A percentile compares a stretch with the other conserved stretches of the same genome.
Evolutionary conservation across 2,888 invertebrate species (phyloP).

Genomic region (Laothoe populi): DNA sequence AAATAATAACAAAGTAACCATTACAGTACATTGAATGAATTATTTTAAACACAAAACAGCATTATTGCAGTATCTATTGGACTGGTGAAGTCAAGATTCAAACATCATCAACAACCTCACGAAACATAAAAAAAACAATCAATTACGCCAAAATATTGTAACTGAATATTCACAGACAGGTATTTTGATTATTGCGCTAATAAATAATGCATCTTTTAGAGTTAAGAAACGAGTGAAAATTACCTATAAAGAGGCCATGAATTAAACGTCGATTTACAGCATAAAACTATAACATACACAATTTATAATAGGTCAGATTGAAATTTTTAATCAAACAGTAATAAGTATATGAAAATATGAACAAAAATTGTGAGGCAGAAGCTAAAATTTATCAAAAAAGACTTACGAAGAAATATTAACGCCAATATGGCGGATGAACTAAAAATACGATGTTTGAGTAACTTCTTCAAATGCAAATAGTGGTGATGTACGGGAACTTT

Average conservation of each 20-base stretch:
- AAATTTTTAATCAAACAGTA: constrained; percentile 7
- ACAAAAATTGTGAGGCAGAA: constrained; percentile 66
- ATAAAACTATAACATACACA: constrained; percentile 65
- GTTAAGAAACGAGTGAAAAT: constrained; percentile 48
- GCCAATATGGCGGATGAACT: constrained; percentile 89
- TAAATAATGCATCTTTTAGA: not conserved
- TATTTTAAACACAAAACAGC: not conserved
- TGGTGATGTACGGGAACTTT: constrained; percentile 71
- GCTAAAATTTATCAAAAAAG: constrained; percentile 79
- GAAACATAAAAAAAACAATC: not conserved
- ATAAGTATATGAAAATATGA: constrained; percentile 57
- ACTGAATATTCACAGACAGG: not conserved
- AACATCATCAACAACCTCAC: constrained; percentile 6
- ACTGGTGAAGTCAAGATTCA: not conserved
- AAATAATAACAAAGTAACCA: not conserved
- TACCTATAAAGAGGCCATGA: constrained; percentile 74
- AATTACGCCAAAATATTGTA: not conserved
- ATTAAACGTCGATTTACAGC: constrained; percentile 63
- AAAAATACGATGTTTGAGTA: constrained; percentile 84
- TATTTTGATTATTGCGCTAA: not conserved
- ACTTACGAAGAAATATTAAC: constrained; percentile 85
- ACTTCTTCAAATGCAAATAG: constrained; percentile 76
- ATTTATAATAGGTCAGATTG: constrained; percentile 43
- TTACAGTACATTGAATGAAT: too few species aligned
- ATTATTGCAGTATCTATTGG: constrained; percentile 5